Base-by-base conservation (phyloP, 2,888 invertebrate genomes). In the Allophyes oxyacanthae region DNA sequence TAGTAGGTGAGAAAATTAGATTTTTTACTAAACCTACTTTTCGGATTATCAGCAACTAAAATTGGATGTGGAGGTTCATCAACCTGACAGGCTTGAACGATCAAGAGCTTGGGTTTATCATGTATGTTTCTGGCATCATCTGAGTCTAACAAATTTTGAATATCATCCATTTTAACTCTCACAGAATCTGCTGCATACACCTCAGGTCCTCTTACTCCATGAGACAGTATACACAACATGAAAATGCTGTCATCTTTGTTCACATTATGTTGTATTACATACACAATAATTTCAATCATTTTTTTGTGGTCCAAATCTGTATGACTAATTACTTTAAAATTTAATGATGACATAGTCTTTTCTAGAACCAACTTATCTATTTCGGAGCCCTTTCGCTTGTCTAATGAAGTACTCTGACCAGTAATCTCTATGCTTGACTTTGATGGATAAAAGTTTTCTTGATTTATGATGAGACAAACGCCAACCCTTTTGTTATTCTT, bases 1-100 rank as follows among this genome's bases (percentile, higher is more conserved):
- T 90, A 92, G 63, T 85, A 93, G 10, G 92, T 82, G 4, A 93
- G 79, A 37, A 90, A 89, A 70, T 93, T 88, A 0, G 85, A 81
- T 67, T 90, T 92, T 44, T 82, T 82, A 28, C 84, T 78, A 62
- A 75, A 78, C 50, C 63, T 75, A 20, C 77, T 49, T 42, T 51
- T 59, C 7, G 86, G 84, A 10, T 79, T 79, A 77, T 93, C 94
- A 20, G 92, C 79, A 26, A 88, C 86, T 15, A 92, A 46, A 15
- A 49, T 68, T 1, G 71, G 63, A 14, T 56, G 55, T 40, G 80
- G 60, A 11, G 68, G 57, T 15, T 86, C 82, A 62, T 87, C 81
- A n/a, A 86, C 84, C 74, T 92, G 92, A 62, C 94, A 94, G 7
- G 94, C 94, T 77, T 94, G 92, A 53, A 94, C 73, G 48, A 94